A percentile compares a stretch with the other conserved stretches of the same genome.
These are phyloP conservation scores for Ranitomeya variabilis DNA, from an alignment of 2,113 vertebrate species.

Conservation along the genomic window DNA sequence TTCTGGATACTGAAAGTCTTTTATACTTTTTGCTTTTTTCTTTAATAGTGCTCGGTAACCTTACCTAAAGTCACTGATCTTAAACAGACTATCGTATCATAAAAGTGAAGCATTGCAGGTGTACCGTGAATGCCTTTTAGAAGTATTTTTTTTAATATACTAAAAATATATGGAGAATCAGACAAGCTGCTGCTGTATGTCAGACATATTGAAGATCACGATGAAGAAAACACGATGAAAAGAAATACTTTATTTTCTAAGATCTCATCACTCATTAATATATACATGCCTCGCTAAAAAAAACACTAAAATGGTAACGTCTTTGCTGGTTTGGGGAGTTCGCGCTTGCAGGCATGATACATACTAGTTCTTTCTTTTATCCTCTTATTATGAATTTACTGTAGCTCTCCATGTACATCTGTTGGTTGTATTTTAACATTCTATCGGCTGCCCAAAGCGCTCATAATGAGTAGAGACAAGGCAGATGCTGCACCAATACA, in stretches of 20 bases:
- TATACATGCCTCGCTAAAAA: not conserved
- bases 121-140: not conserved
- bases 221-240: not conserved
- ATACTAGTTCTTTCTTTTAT: slow-evolving; percentile 31
- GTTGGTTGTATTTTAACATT: slow-evolving; percentile 41
- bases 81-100: slow-evolving; percentile 1
- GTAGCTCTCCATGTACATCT: slow-evolving; percentile 47
- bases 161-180: not conserved
- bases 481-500: slow-evolving; percentile 49
- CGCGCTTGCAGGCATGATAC: not conserved
- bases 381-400: slow-evolving; percentile 47
- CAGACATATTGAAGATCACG: not conserved
- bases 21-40: not conserved
- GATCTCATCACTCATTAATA: not conserved
- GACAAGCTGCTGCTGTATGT: not conserved
- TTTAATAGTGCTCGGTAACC: not conserved
- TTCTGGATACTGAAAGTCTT: not conserved
- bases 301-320: slow-evolving; percentile 4
- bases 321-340: slow-evolving; percentile 6
- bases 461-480: slow-evolving; percentile 52
- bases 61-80: slow-evolving; percentile 1
- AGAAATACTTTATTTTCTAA: slow-evolving; percentile 10
- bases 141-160: not conserved
- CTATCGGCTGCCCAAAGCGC: slow-evolving; percentile 40
- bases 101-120: not conserved